Percentiles rank a stretch among this genome's conserved stretches.
These are phyloP conservation scores for Leptopilina boulardi DNA, from an alignment of 1,140 invertebrate genomes.

Conservation along the genomic window DNA sequence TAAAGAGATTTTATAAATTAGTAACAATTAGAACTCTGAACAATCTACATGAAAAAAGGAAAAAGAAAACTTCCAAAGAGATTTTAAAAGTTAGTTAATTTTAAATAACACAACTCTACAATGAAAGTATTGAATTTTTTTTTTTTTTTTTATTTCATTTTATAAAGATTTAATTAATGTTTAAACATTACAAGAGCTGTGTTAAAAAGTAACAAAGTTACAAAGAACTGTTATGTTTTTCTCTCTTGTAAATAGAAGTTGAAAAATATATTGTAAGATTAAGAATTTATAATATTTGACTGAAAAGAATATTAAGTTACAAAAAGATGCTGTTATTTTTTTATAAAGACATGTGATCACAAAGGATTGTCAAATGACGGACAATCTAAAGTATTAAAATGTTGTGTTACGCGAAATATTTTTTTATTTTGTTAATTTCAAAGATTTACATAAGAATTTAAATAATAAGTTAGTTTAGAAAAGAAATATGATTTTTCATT, in stretches of 20 bases:
- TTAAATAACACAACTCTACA: too few species aligned
- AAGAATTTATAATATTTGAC: slow-evolving; percentile 1
- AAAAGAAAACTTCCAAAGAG: not conserved
- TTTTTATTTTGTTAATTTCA: not conserved
- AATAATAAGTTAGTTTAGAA: not conserved
- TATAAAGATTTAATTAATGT: too few species aligned
- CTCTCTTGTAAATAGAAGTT: too few species aligned
- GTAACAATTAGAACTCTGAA: not conserved
- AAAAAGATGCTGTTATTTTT: not conserved
- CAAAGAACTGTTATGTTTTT: too few species aligned
- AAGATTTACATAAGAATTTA: too few species aligned
- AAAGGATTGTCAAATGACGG: not conserved
- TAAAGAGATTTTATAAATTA: too few species aligned
- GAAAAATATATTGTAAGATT: not conserved
- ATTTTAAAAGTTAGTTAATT: too few species aligned
- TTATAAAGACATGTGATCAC: not conserved
- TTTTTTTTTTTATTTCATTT: too few species aligned
- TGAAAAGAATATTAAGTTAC: not conserved
- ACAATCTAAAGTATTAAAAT: not conserved
- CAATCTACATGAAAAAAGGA: not conserved
- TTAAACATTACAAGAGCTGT: too few species aligned
- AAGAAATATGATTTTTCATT: not conserved
- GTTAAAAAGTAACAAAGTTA: too few species aligned
- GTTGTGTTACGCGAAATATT: not conserved
- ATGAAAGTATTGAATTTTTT: too few species aligned